A percentile compares a stretch with the other conserved stretches of the same genome.
Evolutionary conservation across 2,113 vertebrate genomes (phyloP).

Genomic region (Anseranas semipalmata): DNA sequence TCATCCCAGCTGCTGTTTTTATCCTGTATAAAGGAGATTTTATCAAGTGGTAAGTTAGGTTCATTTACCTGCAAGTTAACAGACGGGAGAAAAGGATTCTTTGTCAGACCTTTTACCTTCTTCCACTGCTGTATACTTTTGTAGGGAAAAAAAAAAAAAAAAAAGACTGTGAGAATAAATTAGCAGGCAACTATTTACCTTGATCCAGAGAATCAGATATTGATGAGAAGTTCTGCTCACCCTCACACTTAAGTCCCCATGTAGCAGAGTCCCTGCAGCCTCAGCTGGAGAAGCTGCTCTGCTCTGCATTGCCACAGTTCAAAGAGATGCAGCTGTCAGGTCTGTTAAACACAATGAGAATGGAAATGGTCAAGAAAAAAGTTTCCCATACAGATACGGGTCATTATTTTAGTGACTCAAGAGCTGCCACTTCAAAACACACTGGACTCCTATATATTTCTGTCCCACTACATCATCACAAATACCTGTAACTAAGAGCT

Average conservation of each 20-base stretch:
- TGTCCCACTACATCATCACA: neutral
- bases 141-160: neutral
- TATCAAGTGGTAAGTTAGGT: neutral
- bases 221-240: neutral
- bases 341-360: neutral
- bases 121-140: neutral
- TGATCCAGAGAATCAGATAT: neutral
- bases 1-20: neutral
- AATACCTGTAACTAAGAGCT: neutral
- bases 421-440: neutral
- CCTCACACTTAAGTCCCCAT: neutral
- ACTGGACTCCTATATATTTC: neutral
- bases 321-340: neutral
- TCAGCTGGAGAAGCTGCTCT: constrained; percentile 18
- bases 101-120: neutral
- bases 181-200: neutral
- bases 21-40: neutral
- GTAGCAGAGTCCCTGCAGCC: neutral
- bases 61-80: neutral
- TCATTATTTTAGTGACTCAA: constrained; percentile 35
- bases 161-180: neutral
- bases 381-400: neutral
- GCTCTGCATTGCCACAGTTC: neutral
- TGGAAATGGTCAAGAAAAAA: constrained; percentile 18
- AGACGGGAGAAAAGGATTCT: neutral